Percentiles rank a stretch among this genome's conserved stretches.
Evolutionary conservation across 1,140 invertebrate species (phyloP).

Genomic region (Lordiphosa clarofinis): DNA sequence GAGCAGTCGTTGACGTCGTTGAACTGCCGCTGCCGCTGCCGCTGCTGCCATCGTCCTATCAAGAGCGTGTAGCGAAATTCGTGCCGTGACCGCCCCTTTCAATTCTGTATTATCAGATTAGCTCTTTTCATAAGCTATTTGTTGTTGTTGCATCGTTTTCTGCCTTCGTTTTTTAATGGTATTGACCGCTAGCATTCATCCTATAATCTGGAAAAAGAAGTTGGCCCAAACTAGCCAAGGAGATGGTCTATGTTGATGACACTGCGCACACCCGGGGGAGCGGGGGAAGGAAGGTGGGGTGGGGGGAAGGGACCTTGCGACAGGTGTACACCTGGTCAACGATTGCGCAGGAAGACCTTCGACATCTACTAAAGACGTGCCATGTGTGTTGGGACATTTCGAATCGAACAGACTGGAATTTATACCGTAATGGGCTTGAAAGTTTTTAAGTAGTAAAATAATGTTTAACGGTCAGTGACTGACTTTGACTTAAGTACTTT

Average conservation of each 20-base stretch:
- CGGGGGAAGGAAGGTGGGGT: no score
- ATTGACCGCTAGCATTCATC: constrained; percentile 68
- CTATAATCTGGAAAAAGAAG: constrained; percentile 42
- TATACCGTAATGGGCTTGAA: no score
- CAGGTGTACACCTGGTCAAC: not conserved
- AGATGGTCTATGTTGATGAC: constrained; percentile 48
- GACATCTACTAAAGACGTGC: no score
- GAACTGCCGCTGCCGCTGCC: no score
- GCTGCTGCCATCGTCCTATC: constrained; percentile 34
- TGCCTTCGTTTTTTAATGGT: constrained; percentile 39
- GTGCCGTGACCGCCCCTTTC: constrained; percentile 75
- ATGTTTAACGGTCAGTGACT: no score
- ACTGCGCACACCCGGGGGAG: not conserved
- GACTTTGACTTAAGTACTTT: no score
- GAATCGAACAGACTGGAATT: no score
- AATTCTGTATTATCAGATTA: constrained; percentile 78
- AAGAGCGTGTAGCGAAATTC: constrained; percentile 70
- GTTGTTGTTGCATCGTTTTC: constrained; percentile 25
- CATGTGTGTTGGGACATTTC: no score
- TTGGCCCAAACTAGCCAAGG: constrained; percentile 7
- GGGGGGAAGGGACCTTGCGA: not conserved
- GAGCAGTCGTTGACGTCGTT: constrained; percentile 30
- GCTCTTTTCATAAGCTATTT: constrained; percentile 69
- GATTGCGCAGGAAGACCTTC: no score
- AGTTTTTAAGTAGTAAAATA: no score